Conservation (phyloP, 2,888 invertebrate genomes). For the Mesorhabditis spiculigera region DNA sequence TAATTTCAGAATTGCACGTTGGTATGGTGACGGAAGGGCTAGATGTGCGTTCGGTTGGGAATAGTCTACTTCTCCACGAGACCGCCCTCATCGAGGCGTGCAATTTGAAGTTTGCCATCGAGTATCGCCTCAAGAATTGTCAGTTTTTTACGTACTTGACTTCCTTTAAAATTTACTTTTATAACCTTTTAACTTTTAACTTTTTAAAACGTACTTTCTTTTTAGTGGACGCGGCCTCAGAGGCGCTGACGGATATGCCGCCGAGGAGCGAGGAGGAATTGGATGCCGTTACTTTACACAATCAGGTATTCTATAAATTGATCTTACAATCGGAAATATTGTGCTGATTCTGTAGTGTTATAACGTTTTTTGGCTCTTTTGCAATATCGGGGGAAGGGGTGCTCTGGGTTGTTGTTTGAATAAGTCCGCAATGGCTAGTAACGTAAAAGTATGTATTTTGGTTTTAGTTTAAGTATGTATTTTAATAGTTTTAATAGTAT, state of each 20-base stretch:
- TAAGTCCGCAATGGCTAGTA: too few relatives aligned
- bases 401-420: too few relatives aligned
- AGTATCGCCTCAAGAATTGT: conserved; percentile 85
- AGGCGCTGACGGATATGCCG: conserved; percentile 66
- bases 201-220: too few relatives aligned
- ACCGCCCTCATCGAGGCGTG: conserved; percentile 96
- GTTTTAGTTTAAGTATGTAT: too few relatives aligned
- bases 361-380: too few relatives aligned
- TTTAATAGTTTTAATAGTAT: too few relatives aligned
- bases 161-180: too few relatives aligned
- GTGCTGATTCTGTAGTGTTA: too few relatives aligned
- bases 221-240: conserved; percentile 49
- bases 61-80: conserved; percentile 85
- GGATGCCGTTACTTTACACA: conserved; percentile 94
- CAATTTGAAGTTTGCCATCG: conserved; percentile 95
- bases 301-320: conserved; percentile 73
- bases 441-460: too few relatives aligned
- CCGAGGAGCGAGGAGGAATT: conserved; percentile 86
- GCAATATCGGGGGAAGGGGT: too few relatives aligned
- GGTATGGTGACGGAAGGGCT: conserved; percentile 66
- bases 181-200: not conserved
- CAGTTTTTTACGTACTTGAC: conserved; percentile 34
- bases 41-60: conserved; percentile 86
- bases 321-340: too few relatives aligned
- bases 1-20: conserved; percentile 31